These are phyloP conservation scores for Hartigia nigra DNA, from an alignment of 2,888 invertebrate genomes.

Conservation along the genomic window DNA sequence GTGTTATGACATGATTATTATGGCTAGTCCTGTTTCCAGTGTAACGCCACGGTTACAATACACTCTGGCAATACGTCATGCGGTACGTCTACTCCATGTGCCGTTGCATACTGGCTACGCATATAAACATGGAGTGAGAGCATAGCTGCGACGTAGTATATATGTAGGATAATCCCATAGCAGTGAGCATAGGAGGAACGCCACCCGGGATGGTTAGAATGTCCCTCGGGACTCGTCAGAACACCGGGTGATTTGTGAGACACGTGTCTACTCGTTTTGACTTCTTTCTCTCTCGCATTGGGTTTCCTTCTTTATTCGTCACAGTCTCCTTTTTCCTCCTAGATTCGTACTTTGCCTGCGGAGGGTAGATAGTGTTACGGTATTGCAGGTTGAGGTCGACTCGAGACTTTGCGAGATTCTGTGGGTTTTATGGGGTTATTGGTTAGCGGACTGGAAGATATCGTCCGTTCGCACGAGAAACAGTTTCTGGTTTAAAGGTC, in stretches of 20 bases:
- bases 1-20: conserved; percentile 41
- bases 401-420: conserved; percentile 17
- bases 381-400: conserved; percentile 4
- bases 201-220: conserved; percentile 32
- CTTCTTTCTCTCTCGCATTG: conserved; percentile 25
- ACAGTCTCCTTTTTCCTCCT: not conserved
- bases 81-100: conserved; percentile 56
- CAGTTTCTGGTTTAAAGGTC: conserved; percentile 13
- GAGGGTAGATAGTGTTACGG: conserved; percentile 17
- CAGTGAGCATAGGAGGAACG: conserved; percentile 23
- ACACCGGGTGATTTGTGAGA: conserved; percentile 44
- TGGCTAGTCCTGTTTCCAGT: conserved; percentile 31
- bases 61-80: conserved; percentile 58
- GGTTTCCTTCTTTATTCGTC: not conserved
- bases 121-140: conserved; percentile 8
- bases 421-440: conserved; percentile 40
- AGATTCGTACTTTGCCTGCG: conserved; percentile 4
- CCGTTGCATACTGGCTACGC: conserved; percentile 26
- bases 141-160: conserved; percentile 5
- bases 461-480: conserved; percentile 23
- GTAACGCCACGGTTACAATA: conserved; percentile 50
- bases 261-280: conserved; percentile 42
- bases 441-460: conserved; percentile 38
- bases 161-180: conserved; percentile 34
- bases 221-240: conserved; percentile 43